Evolutionary conservation across 2,113 vertebrate species (phyloP).

Genomic region (Lamprologus speciosus): DNA sequence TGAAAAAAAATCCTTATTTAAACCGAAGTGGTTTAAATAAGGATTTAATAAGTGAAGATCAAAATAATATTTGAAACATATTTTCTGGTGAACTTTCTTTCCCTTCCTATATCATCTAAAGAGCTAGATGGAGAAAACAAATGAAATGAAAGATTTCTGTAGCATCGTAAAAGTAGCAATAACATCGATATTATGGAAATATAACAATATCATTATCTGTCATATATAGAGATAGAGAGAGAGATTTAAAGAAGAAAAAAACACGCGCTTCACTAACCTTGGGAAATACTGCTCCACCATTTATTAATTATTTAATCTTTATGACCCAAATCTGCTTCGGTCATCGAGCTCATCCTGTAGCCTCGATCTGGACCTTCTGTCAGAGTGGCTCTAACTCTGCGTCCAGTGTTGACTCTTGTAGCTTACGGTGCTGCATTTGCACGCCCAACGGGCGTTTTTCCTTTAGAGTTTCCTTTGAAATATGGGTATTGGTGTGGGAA

Average conservation of each 20-base stretch:
- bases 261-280: conserved; percentile 17
- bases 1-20: not conserved
- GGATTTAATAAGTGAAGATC: not conserved
- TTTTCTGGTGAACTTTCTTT: not conserved
- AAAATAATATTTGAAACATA: not conserved
- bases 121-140: not conserved
- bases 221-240: not conserved
- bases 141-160: not conserved
- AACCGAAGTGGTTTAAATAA: not conserved
- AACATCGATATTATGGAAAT: not conserved
- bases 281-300: not conserved
- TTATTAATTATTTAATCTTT: not conserved
- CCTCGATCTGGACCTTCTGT: not conserved
- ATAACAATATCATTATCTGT: not conserved
- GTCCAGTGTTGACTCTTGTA: not conserved
- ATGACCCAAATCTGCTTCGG: not conserved
- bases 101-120: not conserved
- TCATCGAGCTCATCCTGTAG: not conserved
- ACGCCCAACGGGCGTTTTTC: not conserved
- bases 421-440: not conserved
- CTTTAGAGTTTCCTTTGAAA: not conserved
- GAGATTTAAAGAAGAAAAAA: not conserved
- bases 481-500: not conserved
- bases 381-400: not conserved
- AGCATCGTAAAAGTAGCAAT: not conserved